These are phyloP conservation scores for Patella depressa DNA, from an alignment of 2,888 invertebrate species.

Conservation along the genomic window DNA sequence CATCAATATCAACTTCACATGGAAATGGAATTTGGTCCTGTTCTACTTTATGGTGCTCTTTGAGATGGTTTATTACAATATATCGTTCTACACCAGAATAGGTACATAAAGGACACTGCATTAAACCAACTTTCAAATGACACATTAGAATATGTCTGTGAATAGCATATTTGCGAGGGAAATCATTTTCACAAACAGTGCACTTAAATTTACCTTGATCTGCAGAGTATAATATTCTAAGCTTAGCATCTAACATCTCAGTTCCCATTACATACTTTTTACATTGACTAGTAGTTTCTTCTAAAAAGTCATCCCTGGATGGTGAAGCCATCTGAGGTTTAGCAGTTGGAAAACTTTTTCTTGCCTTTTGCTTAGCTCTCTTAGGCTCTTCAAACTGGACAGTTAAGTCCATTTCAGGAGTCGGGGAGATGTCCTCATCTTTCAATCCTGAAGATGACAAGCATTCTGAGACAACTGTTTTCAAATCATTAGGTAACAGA, in stretches of 20 bases:
- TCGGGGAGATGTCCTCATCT: neutral
- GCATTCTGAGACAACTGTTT: neutral
- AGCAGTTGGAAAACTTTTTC: neutral
- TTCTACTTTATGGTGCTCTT: constrained; percentile 34
- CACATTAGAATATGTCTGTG: constrained; percentile 42
- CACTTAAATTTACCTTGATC: constrained; percentile 34
- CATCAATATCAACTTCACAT: constrained; percentile 31
- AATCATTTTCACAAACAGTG: constrained; percentile 38
- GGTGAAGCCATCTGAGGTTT: neutral
- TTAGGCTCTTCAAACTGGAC: neutral
- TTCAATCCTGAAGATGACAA: neutral
- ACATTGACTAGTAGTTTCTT: neutral
- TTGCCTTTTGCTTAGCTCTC: neutral
- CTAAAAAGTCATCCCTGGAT: neutral
- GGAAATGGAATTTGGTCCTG: constrained; percentile 30
- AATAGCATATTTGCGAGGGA: constrained; percentile 38
- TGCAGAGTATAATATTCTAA: constrained; percentile 43
- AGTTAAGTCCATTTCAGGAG: neutral
- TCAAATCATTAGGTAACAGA: neutral
- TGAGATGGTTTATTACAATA: constrained; percentile 39
- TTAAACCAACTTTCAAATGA: constrained; percentile 38
- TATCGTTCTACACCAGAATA: constrained; percentile 41
- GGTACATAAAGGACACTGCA: constrained; percentile 38
- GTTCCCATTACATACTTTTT: constrained; percentile 43
- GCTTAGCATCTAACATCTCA: constrained; percentile 43